Conservation (phyloP, 1,140 invertebrate genomes). For the Venturia canescens region DNA sequence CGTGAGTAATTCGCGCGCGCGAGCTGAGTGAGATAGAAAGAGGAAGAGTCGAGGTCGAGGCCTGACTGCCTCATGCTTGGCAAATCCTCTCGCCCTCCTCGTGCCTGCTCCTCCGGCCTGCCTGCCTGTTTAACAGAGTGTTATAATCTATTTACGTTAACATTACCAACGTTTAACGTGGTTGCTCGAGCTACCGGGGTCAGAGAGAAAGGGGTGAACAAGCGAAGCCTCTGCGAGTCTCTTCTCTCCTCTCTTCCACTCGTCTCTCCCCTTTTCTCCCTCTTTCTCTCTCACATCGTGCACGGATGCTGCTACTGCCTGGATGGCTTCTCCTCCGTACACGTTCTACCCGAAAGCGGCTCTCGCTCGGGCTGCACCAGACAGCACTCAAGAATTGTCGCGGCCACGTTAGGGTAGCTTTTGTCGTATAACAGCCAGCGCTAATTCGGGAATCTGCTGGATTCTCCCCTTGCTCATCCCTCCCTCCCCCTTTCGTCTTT, state of each 20-base stretch:
- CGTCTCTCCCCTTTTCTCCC: constrained; percentile 46
- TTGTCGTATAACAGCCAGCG: constrained; percentile 71
- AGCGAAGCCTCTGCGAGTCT: constrained; percentile 39
- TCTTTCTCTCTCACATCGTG: constrained; percentile 50
- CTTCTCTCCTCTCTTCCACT: constrained; percentile 25
- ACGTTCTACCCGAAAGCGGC: constrained; percentile 53
- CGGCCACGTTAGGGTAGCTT: constrained; percentile 74
- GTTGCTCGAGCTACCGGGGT: constrained; percentile 67
- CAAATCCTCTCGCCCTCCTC: constrained; percentile 33
- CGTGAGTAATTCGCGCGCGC: constrained; percentile 76
- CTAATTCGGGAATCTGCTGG: constrained; percentile 71
- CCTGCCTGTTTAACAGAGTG: constrained; percentile 77
- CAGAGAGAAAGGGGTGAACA: constrained; percentile 63
- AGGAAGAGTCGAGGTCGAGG: constrained; percentile 61
- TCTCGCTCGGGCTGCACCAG: constrained; percentile 68
- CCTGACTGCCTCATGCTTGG: constrained; percentile 59
- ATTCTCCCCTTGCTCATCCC: constrained; percentile 64
- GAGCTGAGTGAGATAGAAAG: constrained; percentile 57
- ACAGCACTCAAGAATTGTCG: constrained; percentile 78
- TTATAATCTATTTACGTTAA: constrained; percentile 79
- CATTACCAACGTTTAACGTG: constrained; percentile 78
- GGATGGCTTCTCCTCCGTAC: constrained; percentile 38
- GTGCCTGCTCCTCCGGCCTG: constrained; percentile 52
- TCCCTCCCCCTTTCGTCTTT: constrained; percentile 28
- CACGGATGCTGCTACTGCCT: constrained; percentile 33